These are phyloP conservation scores for Oryctes rhinoceros DNA, from an alignment of 1,140 invertebrate species.

Conservation along the genomic window DNA sequence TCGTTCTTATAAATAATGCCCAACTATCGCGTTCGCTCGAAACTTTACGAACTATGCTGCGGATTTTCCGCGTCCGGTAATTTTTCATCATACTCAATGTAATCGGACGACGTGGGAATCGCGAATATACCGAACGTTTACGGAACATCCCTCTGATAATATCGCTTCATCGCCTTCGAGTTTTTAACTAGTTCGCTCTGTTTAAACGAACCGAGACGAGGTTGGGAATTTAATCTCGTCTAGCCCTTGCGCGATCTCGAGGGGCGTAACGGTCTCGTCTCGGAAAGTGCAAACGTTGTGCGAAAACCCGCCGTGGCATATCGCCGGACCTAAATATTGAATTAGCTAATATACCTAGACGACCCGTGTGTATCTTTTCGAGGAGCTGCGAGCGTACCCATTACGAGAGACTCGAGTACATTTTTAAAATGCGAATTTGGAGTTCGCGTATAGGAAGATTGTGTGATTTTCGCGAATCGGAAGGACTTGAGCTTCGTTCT, in stretches of 20 bases:
- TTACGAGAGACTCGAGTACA: too few species aligned
- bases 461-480: too few species aligned
- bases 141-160: background rate
- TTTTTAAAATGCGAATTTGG: too few species aligned
- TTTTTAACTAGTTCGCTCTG: conserved; percentile 8
- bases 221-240: conserved; percentile 6
- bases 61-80: background rate
- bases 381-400: too few species aligned
- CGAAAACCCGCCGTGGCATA: background rate
- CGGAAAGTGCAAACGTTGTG: background rate
- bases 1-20: too few species aligned
- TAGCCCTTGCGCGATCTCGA: background rate
- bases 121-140: background rate
- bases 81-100: background rate
- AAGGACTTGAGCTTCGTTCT: too few species aligned
- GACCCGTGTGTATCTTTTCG: too few species aligned
- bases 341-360: conserved; percentile 3
- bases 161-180: background rate
- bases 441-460: too few species aligned
- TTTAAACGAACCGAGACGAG: conserved; percentile 1
- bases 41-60: too few species aligned
- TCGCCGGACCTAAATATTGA: conserved; percentile 5
- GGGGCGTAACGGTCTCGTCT: background rate
- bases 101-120: background rate
- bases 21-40: too few species aligned